These are phyloP conservation scores for Plecotus auritus DNA, from an alignment of 2,113 vertebrate genomes.

Conservation along the genomic window DNA sequence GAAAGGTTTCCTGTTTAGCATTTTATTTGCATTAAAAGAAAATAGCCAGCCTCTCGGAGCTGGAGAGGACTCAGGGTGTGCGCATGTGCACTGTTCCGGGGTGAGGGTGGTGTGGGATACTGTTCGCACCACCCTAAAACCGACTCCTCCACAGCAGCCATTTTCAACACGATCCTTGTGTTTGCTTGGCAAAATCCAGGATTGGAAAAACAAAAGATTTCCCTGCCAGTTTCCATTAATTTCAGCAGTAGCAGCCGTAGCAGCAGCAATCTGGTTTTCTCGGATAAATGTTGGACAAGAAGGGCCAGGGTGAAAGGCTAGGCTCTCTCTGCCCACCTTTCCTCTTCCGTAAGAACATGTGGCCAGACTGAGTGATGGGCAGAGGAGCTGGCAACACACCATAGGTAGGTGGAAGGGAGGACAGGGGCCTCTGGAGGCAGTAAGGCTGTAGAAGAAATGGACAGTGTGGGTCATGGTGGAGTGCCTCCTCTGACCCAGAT, in stretches of 20 bases:
- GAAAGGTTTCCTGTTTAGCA: conserved; percentile 47
- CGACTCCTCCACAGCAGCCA: conserved; percentile 57
- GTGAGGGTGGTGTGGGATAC: background rate
- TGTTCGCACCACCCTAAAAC: background rate
- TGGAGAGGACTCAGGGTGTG: conserved; percentile 55
- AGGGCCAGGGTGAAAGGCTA: conserved; percentile 66
- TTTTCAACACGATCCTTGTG: conserved; percentile 81
- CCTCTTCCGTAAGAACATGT: background rate
- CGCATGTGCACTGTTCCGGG: accelerated
- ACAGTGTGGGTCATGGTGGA: background rate
- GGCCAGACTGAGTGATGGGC: background rate
- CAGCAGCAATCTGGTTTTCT: conserved; percentile 77
- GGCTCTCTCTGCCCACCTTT: background rate
- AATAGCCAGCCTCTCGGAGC: conserved; percentile 30
- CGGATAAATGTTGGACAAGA: conserved; percentile 75
- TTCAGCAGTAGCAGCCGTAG: conserved; percentile 72
- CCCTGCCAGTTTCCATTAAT: conserved; percentile 85
- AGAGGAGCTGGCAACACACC: background rate
- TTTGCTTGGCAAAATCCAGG: conserved; percentile 82
- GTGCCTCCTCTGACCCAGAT: background rate
- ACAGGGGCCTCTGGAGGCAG: background rate
- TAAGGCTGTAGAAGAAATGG: background rate
- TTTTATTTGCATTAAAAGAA: conserved; percentile 43
- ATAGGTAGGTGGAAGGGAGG: conserved; percentile 23
- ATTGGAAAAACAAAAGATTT: conserved; percentile 83